Evolutionary conservation across 2,113 vertebrate species (phyloP), one percentile per base, ranked within the genome.

Genomic region (Sceloporus undulatus): DNA sequence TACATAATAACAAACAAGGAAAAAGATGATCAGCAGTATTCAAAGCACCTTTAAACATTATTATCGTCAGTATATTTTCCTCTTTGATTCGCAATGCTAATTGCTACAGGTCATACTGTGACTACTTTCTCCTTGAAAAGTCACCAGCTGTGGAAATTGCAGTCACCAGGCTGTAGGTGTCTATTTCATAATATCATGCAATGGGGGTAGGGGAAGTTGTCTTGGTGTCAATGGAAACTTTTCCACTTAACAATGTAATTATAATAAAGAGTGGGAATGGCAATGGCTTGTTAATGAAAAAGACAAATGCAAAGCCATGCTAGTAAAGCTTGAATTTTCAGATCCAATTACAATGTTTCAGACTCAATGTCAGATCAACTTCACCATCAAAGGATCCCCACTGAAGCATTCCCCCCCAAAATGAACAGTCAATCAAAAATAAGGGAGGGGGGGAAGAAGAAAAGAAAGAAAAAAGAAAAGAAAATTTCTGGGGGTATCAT

Each of bases 141-240:
- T 91, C 87, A 90, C 92, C 91, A 86, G 95, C 95, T 92, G 91
- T 93, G 95, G 94, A 96, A 97, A 96, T 96, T 97, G 96, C 96
- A 97, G 97, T 96, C 96, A 96, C 81, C 93, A 94, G 94, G 96
- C 92, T 9, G n/a, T 89, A 92, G 88, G 89, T 86, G 83, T 70
- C 91, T 70, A 88, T 89, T 68, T 95, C 87, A 92, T 62, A 88
- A 91, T 66, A 87, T 90, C 91, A 93, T 90, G 84, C 73, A 92
- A 91, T 93, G 34, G 21, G 73, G 65, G 73, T 59, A 84, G 56
- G 89, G 89, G 59, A 56, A 27, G 16, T 40, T 68, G 59, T 23
- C 34, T 66, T 42, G 38, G 38, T 40, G 42, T 91, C 92, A 90
- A 89, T 34, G 78, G 79, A 92, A 89, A 85, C 13, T 38, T 91